Evolutionary conservation across 2,888 invertebrate species (phyloP).

Genomic region (Coenonympha glycerion): DNA sequence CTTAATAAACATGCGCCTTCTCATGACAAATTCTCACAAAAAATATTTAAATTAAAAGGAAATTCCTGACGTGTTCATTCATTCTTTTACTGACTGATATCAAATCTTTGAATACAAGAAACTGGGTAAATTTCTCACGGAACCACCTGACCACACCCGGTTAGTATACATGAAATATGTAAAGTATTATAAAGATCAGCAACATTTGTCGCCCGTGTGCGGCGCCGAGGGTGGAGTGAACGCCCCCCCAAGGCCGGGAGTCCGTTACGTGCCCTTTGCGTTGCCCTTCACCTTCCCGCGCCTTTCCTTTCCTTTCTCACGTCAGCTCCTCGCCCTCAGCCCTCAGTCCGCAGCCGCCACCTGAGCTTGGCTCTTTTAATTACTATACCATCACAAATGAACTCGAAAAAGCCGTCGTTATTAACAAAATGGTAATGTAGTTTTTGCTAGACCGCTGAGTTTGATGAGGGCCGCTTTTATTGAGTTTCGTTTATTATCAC

Average conservation of each 20-base stretch:
- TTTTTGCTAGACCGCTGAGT: background rate
- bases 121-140: too few relatives aligned
- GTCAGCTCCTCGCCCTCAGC: background rate
- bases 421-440: background rate
- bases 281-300: slow-evolving; percentile 17
- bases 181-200: too few relatives aligned
- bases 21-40: too few relatives aligned
- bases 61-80: too few relatives aligned
- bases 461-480: background rate
- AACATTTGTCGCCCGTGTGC: background rate
- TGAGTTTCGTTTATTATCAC: background rate
- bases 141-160: too few relatives aligned
- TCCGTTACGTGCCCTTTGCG: slow-evolving; percentile 27
- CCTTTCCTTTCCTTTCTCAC: background rate
- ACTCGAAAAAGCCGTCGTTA: background rate
- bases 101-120: too few relatives aligned
- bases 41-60: too few relatives aligned
- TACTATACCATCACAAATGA: background rate
- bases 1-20: too few relatives aligned
- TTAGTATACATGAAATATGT: too few relatives aligned
- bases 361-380: background rate
- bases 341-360: background rate
- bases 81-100: too few relatives aligned
- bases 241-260: slow-evolving; percentile 16
- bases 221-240: slow-evolving; percentile 12